Evolutionary conservation across 2,888 invertebrate species (phyloP).

Genomic region (Eurytoma californica): DNA sequence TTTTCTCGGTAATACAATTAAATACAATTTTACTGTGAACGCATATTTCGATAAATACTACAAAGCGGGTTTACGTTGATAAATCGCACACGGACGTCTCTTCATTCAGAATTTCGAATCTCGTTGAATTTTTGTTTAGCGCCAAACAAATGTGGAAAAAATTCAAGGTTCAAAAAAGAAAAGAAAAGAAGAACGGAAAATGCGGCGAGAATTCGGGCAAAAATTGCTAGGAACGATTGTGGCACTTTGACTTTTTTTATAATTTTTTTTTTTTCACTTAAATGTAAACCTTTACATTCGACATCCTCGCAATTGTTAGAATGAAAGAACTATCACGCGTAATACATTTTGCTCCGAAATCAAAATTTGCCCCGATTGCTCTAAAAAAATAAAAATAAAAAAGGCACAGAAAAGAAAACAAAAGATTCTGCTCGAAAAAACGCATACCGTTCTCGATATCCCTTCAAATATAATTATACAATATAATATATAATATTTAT

Average conservation of each 20-base stretch:
- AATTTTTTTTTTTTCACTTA: slow-evolving; percentile 42
- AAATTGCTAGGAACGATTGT: slow-evolving; percentile 62
- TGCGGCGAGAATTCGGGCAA: slow-evolving; percentile 42
- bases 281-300: slow-evolving; percentile 51
- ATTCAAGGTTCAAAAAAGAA: background rate
- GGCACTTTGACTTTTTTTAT: slow-evolving; percentile 60
- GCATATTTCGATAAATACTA: too few relatives aligned
- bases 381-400: background rate
- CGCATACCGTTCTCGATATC: slow-evolving; percentile 26
- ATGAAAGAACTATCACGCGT: slow-evolving; percentile 62
- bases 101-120: slow-evolving; percentile 9
- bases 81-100: too few relatives aligned
- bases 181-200: slow-evolving; percentile 1
- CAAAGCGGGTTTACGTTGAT: too few relatives aligned
- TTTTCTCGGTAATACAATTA: too few relatives aligned
- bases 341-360: slow-evolving; percentile 58
- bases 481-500: slow-evolving; percentile 62
- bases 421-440: slow-evolving; percentile 38
- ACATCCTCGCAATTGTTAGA: slow-evolving; percentile 18
- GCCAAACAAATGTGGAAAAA: background rate
- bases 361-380: slow-evolving; percentile 48
- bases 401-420: slow-evolving; percentile 22
- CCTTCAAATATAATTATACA: slow-evolving; percentile 60
- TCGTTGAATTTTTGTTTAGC: background rate
- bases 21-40: too few relatives aligned